Base-by-base conservation (phyloP, 2,113 vertebrate genomes). In the Sarotherodon lohbergeri region DNA sequence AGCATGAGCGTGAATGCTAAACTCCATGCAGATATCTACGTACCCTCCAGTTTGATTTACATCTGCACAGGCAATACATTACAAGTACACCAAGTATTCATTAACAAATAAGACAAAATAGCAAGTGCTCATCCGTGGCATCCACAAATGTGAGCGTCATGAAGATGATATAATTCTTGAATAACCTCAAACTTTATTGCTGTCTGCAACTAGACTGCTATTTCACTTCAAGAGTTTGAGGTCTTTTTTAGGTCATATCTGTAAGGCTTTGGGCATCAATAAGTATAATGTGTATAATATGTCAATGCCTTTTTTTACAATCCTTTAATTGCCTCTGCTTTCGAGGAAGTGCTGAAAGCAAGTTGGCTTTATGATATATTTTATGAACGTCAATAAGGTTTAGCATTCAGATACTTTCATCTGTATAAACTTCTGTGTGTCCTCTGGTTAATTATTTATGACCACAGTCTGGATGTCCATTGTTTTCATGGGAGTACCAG, bases 401-500 rank as follows among this genome's bases (percentile, higher is more conserved):
- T 9, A 71, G 55, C 14, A 43, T 13, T 85, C 14, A 59, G 46
- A 9, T 56, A 22, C 57, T 52, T 80, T 7, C 1, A 4, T 29
- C 6, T 17, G 48, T 12, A 3, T 81, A 22, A 73, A 32, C 22
- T 0, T 8, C 24, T 32, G 29, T 80, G 61, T 19, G 71, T 76
- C 41, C 41, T 56, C 2, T 9, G 7, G 63, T 57, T 55, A 54
- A 46, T 73, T 88, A 86, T 91, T 84, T 52, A 80, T 89, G 86
- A 93, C 86, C 43, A 12, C 6, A 14, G 13, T 48, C 10, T 29
- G 17, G 34, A 68, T 29, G 66, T 57, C 82, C 61, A 89, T 86
- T 89, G 87, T 88, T 43, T 87, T 71, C 76, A 34, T 4, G 5
- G 24, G 79, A 61, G 19, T 82, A 82, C 48, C 89, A 90, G 83